Evolutionary conservation across 1,140 invertebrate genomes (phyloP), one percentile per base, ranked within the genome.

Genomic region (Drosophila navojoa): DNA sequence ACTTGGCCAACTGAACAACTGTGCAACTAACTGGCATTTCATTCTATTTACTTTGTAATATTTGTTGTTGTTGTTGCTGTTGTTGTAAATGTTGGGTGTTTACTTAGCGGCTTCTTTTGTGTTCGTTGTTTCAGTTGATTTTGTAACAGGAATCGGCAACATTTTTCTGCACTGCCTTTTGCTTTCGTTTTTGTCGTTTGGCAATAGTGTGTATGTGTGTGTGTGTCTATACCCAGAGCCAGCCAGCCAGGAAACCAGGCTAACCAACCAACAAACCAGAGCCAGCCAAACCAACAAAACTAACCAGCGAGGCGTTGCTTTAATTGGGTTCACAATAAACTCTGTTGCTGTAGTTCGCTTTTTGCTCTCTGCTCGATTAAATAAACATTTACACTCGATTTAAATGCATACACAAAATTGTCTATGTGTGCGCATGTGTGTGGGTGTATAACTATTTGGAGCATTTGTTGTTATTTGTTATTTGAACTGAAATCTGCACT

Each of bases 101-200:
- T 84, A 76, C 72, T 76, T 66, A 75, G 71, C 71, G 62, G 62
- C 64, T 76, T 47, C 79, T 71, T 79, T 84, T 75, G 79, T 79
- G 27, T 42, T 32, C n/a, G 32, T 57, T 70, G 71, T 82, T 76
- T 55, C 62, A 64, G 69, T 77, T 84, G 76, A 84, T 76, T 79
- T 79, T 76, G 59, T 68, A 64, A 61, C 49, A 66, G 50, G 29
- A 75, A 70, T 75, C 72, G 68, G 49, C 40, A 40, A 72, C 47
- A 53, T 67, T 67, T 71, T 70, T 71, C 53, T 47, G 47, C 35
- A 40, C 55, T 78, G 59, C 66, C 74, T 63, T 38, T 64, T 59
- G 61, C 53, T 44, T 38, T 38, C 35, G 10, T 10, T 38, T 38
- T n/a, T 45, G 32, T 47, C 27, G 49, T 77, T 72, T 63, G 69